Percentiles rank a stretch among this genome's conserved stretches.
phyloP scores from a whole-genome alignment of 2,113 vertebrate genomes.

The Phrynocephalus versicolor region DNA sequence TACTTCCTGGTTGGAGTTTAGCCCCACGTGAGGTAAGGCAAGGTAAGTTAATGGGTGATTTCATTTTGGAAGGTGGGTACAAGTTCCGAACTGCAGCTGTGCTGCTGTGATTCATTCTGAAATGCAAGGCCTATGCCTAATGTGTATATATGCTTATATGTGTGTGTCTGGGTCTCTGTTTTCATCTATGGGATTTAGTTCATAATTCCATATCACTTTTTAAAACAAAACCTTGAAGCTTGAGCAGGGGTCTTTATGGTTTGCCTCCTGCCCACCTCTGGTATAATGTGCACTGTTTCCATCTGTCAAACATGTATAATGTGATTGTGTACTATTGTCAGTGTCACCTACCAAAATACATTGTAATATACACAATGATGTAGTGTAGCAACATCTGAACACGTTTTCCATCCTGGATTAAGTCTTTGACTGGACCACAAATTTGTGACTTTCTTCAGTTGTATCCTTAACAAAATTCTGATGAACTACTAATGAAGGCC shows the following conservation, averaged over 20 bases:
- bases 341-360: no score
- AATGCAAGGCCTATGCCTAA: no score
- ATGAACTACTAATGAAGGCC: conserved; percentile 69
- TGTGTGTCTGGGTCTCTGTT: not conserved
- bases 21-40: no score
- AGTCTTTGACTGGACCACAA: conserved; percentile 69
- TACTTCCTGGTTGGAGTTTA: no score
- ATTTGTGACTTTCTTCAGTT: conserved; percentile 60
- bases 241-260: not conserved
- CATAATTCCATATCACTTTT: not conserved
- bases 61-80: no score
- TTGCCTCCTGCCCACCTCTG: not conserved
- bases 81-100: no score
- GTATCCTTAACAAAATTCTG: conserved; percentile 65
- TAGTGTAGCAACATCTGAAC: no score
- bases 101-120: no score
- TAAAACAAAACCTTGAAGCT: not conserved
- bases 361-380: no score
- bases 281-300: not conserved
- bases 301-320: conserved; percentile 1
- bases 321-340: no score
- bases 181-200: not conserved
- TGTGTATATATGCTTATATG: not conserved
- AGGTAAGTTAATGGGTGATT: no score
- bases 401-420: conserved; percentile 67